phyloP scores from a whole-genome alignment of 2,113 vertebrate genomes.

The Trichomycterus rosablanca region DNA sequence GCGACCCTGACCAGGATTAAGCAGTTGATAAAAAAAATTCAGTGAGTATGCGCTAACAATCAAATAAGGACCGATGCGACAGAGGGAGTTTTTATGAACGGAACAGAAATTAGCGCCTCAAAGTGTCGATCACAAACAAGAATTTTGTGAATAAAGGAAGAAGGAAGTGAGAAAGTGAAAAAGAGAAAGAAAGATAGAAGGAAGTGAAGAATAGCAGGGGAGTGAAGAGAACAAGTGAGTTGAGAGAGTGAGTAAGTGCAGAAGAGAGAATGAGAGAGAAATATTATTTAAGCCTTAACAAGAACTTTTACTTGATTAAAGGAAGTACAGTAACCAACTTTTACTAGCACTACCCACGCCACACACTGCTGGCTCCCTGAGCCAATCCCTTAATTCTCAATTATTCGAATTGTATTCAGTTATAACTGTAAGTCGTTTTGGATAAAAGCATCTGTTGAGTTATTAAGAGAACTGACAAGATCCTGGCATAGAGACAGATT shows the following conservation, averaged over 20 bases:
- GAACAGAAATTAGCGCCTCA: not conserved
- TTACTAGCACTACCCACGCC: not conserved
- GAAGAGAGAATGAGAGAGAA: not conserved
- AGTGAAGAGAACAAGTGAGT: not conserved
- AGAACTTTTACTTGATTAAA: slow-evolving; percentile 7
- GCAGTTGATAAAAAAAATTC: no score
- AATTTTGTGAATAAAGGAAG: not conserved
- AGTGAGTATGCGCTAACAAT: no score
- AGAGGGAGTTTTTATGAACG: not conserved
- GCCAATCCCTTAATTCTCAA: no score
- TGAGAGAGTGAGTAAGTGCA: slow-evolving; percentile 61
- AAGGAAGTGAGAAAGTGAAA: not conserved
- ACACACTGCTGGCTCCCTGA: not conserved
- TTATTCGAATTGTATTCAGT: no score
- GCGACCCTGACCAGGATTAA: no score
- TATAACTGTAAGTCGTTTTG: no score
- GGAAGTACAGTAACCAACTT: not conserved
- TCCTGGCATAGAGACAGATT: no score
- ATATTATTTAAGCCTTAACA: not conserved
- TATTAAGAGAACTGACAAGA: no score
- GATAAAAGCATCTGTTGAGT: no score
- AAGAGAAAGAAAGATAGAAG: not conserved
- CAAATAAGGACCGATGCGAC: slow-evolving; percentile 51
- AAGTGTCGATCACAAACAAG: not conserved
- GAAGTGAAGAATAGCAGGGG: not conserved